Conservation (phyloP, 2,888 invertebrate species). For the Incurvaria masculella region DNA sequence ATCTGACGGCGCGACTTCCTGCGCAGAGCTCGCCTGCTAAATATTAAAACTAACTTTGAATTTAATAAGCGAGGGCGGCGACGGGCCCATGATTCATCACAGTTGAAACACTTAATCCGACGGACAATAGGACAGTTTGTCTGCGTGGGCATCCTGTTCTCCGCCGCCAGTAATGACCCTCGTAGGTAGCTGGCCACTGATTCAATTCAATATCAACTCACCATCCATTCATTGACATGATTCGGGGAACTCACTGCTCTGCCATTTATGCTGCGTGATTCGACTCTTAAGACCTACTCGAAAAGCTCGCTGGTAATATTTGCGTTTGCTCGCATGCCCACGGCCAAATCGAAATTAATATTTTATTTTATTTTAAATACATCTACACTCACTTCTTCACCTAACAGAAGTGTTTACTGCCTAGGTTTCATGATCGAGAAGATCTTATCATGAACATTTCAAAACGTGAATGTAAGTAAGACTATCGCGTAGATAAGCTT, state of each 20-base stretch:
- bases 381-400: no score
- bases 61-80: not conserved
- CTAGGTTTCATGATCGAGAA: no score
- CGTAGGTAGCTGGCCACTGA: not conserved
- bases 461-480: no score
- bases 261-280: no score
- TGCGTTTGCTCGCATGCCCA: no score
- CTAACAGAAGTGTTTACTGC: no score
- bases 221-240: not conserved
- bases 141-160: not conserved
- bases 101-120: not conserved
- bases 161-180: not conserved
- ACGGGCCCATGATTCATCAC: not conserved
- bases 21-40: not conserved
- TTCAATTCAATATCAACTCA: not conserved
- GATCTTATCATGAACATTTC: no score
- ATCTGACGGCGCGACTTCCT: not conserved
- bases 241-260: not conserved
- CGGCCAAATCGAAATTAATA: no score
- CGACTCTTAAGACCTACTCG: no score
- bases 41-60: not conserved
- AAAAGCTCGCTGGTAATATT: no score
- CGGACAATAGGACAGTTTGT: not conserved
- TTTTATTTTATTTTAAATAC: no score
- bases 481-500: no score